phyloP scores from a whole-genome alignment of 2,797 vertebrate genomes.

The Euphonia xanthogaster region DNA sequence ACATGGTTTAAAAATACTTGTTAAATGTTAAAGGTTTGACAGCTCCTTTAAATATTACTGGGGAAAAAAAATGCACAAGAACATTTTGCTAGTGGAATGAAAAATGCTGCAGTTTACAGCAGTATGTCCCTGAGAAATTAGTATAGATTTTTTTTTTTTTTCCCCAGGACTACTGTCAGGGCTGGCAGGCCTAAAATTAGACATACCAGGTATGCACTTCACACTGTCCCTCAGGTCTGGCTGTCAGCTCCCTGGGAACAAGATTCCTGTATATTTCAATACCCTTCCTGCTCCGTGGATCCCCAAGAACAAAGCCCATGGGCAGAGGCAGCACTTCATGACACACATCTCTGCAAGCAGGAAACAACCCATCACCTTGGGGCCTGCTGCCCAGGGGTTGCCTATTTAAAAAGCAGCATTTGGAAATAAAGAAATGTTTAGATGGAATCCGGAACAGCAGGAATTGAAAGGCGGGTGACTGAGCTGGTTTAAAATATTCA shows the following conservation, averaged over 20 bases:
- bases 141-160: constrained; percentile 54
- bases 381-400: not conserved
- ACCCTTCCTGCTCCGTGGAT: not conserved
- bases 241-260: constrained; percentile 66
- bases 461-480: fast-evolving
- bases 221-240: constrained; percentile 57
- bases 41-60: constrained; percentile 58
- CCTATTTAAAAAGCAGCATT: not conserved
- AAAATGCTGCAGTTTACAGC: constrained; percentile 60
- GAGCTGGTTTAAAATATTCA: constrained; percentile 20
- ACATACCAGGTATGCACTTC: constrained; percentile 63
- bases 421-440: not conserved
- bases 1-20: constrained; percentile 46
- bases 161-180: constrained; percentile 54
- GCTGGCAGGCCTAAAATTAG: constrained; percentile 72
- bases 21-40: constrained; percentile 47
- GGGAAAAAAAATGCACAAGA: not conserved
- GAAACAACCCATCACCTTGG: constrained; percentile 39
- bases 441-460: not conserved
- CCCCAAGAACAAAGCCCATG: constrained; percentile 35
- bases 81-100: constrained; percentile 27
- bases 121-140: constrained; percentile 52
- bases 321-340: constrained; percentile 45
- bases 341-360: not conserved
- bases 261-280: constrained; percentile 60